These are phyloP conservation scores for Microctonus aethiopoides DNA, from an alignment of 2,888 invertebrate genomes.

Conservation along the genomic window DNA sequence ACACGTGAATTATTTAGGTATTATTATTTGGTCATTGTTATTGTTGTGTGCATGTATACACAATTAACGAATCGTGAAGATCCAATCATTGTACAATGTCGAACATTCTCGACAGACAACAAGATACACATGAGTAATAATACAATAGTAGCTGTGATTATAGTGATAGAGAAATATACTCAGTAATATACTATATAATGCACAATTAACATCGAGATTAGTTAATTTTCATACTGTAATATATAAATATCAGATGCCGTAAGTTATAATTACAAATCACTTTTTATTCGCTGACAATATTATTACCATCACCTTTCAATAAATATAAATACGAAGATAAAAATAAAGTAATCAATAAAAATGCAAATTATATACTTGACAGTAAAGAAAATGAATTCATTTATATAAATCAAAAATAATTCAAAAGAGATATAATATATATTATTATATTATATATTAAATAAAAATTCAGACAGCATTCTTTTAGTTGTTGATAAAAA, in stretches of 20 bases:
- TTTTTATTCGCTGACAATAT: background rate
- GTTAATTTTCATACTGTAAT: background rate
- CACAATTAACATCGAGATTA: background rate
- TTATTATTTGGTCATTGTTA: no score
- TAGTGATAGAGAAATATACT: no score
- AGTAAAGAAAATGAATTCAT: no score
- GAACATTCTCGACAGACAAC: background rate
- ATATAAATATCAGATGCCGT: background rate
- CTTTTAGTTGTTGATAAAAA: no score
- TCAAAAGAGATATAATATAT: no score
- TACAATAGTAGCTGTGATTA: background rate
- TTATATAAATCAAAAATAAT: no score
- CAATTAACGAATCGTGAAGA: background rate
- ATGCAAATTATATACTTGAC: no score
- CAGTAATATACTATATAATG: no score
- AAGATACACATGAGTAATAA: background rate
- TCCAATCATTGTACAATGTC: background rate
- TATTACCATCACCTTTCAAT: no score
- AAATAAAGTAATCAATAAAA: no score
- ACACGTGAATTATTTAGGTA: background rate
- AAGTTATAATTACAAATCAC: background rate
- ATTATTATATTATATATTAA: no score
- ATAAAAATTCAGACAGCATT: background rate
- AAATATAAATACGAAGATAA: background rate
- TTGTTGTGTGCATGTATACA: background rate